Conservation (phyloP, 2,888 invertebrate species). For the Platycheirus albimanus region DNA sequence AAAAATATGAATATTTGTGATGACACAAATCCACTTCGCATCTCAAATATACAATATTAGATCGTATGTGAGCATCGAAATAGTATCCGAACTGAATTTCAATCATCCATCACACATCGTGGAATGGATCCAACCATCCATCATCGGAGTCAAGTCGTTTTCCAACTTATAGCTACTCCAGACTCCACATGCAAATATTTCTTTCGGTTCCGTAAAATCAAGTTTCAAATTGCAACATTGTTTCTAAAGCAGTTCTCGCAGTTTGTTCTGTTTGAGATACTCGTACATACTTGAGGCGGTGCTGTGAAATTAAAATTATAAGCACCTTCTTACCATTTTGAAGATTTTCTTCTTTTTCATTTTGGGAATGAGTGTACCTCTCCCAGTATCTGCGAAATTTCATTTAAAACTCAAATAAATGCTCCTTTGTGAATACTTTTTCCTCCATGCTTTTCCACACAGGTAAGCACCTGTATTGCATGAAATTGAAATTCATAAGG, state of each 20-base stretch:
- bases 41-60: slow-evolving; percentile 27
- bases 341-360: background rate
- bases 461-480: slow-evolving; percentile 27
- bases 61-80: slow-evolving; percentile 14
- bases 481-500: slow-evolving; percentile 41
- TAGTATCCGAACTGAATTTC: slow-evolving; percentile 44
- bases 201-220: slow-evolving; percentile 14
- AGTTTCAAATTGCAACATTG: background rate
- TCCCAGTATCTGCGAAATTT: slow-evolving; percentile 8
- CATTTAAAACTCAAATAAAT: slow-evolving; percentile 11
- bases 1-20: slow-evolving; percentile 31
- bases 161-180: background rate
- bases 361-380: background rate
- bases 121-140: background rate
- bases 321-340: background rate
- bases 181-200: background rate
- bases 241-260: background rate
- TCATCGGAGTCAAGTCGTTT: background rate
- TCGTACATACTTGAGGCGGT: background rate
- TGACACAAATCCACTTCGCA: slow-evolving; percentile 46
- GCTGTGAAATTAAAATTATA: slow-evolving; percentile 8
- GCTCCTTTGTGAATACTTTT: slow-evolving; percentile 1
- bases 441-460: slow-evolving; percentile 1
- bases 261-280: background rate
- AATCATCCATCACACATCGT: slow-evolving; percentile 39